Evolutionary conservation across 2,113 vertebrate species (phyloP).

Genomic region (Mustela nigripes): DNA sequence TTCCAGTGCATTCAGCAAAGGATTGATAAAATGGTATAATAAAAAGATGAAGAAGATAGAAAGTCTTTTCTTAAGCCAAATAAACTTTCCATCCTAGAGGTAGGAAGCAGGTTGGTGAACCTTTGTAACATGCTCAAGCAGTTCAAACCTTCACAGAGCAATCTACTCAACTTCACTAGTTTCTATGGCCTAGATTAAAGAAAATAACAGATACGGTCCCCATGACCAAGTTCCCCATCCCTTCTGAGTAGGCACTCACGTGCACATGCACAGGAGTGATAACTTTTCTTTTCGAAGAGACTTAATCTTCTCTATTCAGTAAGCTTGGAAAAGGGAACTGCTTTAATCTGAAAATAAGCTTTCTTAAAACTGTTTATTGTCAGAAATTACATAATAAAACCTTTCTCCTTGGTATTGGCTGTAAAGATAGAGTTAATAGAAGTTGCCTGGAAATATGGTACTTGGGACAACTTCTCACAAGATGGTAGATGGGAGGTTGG

Average conservation of each 20-base stretch:
- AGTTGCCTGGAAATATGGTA: background rate
- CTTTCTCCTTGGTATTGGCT: background rate
- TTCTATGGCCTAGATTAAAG: background rate
- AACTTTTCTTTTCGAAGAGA: background rate
- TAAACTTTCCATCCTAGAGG: background rate
- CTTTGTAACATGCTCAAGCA: background rate
- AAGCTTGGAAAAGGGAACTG: background rate
- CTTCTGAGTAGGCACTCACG: background rate
- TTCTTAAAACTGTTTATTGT: background rate
- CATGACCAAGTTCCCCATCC: background rate
- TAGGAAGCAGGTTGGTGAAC: background rate
- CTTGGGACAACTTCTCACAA: background rate
- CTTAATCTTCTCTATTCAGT: background rate
- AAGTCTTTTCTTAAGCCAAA: background rate
- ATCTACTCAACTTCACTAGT: background rate
- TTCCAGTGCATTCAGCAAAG: background rate
- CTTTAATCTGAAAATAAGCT: background rate
- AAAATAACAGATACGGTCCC: background rate
- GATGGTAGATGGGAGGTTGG: background rate
- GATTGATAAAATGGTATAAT: background rate
- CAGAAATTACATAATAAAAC: constrained; percentile 12
- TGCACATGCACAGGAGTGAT: background rate
- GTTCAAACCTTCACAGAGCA: background rate
- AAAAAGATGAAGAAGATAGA: background rate
- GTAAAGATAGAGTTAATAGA: background rate